Conservation (phyloP, 2,888 invertebrate genomes). For the Dicyrtoma fusca region DNA sequence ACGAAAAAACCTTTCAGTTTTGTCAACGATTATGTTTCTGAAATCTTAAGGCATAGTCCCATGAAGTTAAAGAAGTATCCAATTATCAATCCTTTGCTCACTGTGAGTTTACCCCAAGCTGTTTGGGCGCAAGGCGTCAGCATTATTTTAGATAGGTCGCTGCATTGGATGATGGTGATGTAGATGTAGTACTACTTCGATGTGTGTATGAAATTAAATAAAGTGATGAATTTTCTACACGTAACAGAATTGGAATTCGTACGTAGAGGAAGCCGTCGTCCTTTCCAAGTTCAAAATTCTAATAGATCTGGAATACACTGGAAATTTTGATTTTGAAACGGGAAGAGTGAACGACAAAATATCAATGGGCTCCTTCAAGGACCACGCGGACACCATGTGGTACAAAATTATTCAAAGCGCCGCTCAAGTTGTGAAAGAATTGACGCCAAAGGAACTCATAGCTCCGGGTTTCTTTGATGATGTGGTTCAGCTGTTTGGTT, state of each 20-base stretch:
- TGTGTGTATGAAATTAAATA: no score
- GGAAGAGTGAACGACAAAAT: background rate
- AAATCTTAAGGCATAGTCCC: background rate
- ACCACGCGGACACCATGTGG: conserved; percentile 20
- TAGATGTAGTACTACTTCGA: no score
- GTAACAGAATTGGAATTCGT: conserved; percentile 23
- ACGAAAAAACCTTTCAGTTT: background rate
- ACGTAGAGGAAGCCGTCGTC: conserved; percentile 16
- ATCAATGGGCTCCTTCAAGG: background rate
- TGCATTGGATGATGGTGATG: no score
- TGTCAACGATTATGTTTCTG: background rate
- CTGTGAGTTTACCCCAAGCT: background rate
- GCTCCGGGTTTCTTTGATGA: conserved; percentile 18
- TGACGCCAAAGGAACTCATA: background rate
- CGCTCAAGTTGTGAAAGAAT: background rate
- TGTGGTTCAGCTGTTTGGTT: conserved; percentile 11
- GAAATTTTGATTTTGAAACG: conserved; percentile 15
- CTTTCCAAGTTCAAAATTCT: conserved; percentile 16
- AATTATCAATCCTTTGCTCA: background rate
- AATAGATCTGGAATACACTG: conserved; percentile 2
- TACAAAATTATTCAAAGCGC: conserved; percentile 8
- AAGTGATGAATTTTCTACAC: no score
- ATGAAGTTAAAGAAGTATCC: background rate
- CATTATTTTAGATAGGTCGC: no score
- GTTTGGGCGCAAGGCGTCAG: no score